These are phyloP conservation scores for Megaceryle torquata DNA, from an alignment of 2,113 vertebrate species.

Conservation along the genomic window DNA sequence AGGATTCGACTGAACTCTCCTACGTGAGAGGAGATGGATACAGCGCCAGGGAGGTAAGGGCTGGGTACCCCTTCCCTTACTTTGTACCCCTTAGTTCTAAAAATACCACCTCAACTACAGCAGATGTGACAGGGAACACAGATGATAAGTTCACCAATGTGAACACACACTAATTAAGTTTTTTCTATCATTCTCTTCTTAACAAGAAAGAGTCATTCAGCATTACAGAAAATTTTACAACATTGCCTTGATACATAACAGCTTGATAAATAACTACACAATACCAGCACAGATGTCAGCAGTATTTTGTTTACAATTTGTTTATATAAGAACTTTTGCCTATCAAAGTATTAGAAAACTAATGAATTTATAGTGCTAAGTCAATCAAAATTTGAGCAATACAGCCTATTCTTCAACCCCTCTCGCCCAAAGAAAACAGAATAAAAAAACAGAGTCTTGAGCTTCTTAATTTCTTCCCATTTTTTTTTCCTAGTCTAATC, in stretches of 20 bases:
- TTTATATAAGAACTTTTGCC: neutral
- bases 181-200: neutral
- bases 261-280: neutral
- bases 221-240: neutral
- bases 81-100: neutral
- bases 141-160: neutral
- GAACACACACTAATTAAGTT: neutral
- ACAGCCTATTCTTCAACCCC: neutral
- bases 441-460: neutral
- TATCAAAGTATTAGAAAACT: neutral
- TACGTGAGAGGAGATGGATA: neutral
- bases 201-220: neutral
- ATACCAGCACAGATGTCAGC: neutral
- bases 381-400: neutral
- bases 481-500: neutral
- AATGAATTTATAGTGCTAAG: neutral
- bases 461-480: neutral
- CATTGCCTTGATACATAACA: neutral
- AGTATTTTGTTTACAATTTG: neutral
- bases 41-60: neutral
- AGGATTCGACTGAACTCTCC: neutral
- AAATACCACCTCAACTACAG: neutral
- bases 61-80: neutral
- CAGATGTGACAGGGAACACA: neutral
- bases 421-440: neutral